Base-by-base conservation (phyloP, 1,140 invertebrate genomes). In the Sycophaga agraensis region DNA sequence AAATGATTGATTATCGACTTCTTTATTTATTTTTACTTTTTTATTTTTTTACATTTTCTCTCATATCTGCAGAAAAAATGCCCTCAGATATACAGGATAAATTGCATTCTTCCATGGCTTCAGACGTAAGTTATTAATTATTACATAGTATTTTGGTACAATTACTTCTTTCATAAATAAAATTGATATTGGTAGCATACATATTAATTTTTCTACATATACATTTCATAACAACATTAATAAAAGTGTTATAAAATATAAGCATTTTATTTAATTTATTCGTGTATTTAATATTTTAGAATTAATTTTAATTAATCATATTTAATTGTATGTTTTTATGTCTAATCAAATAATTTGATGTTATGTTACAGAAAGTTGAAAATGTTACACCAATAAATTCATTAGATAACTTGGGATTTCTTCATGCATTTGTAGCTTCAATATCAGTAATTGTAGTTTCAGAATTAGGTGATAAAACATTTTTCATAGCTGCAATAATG, bases 401-500 rank as follows among this genome's bases (percentile, higher is more conserved):
- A 11, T 43, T 70, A 21, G 68, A 66, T 9, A 81, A 83, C 70
- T 68, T 87, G 22, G 93, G 90, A 50, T 98, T 99, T 81, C 82
- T 94, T 69, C 94, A 98, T 83, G 97, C 91, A 4, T 98, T 99
- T 77, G 73, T 98, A 40, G 94, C 96, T 42, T 91, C 96, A 0
- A 82, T 99, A 59, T 97, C 94, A 31, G 93, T 99, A 28, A 99
- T 99, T 66, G 85, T 99, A 48, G 95, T 99, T 9, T 98, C 96
- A 4, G 97, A 99, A 83, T 82, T 99, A 28, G 97, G 96, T 0
- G 97, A 99, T 82, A 99, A 99, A 82, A 99, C 97, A n/a, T 99
- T 99, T 82, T 99, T 99, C 81, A 99, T 99, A 70, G 96, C 97
- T 39, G 96, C 97, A 68, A 99, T 99, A 64, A 97, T 99, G 95